Evolutionary conservation across 2,113 vertebrate species (phyloP).

Genomic region (Origma solitaria): DNA sequence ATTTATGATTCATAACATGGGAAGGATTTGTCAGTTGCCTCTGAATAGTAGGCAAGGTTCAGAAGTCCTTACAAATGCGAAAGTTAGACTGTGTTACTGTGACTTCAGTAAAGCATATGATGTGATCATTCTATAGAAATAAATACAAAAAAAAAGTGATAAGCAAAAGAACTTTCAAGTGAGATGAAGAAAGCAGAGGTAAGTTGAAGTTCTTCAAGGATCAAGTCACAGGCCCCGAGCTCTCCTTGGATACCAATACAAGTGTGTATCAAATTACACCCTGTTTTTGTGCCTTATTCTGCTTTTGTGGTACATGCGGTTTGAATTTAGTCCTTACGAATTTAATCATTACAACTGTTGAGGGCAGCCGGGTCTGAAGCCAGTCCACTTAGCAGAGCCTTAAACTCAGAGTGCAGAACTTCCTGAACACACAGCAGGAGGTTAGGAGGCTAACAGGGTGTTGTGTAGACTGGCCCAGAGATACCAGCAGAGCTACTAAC

Average conservation of each 20-base stretch:
- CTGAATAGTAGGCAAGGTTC: not conserved
- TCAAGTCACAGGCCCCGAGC: not conserved
- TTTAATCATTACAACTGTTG: accelerated
- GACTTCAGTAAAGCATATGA: not conserved
- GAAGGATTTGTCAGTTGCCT: not conserved
- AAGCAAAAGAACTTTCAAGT: not conserved
- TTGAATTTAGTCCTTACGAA: not conserved
- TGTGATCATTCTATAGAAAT: not conserved
- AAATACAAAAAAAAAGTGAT: not conserved
- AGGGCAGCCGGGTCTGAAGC: not conserved
- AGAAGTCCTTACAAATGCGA: not conserved
- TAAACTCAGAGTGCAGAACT: not conserved
- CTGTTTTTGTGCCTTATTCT: not conserved
- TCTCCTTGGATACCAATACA: not conserved
- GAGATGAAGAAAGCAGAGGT: accelerated
- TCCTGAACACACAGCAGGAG: not conserved
- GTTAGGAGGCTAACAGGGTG: not conserved
- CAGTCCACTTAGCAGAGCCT: not conserved
- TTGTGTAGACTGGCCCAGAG: not conserved
- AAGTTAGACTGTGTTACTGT: not conserved
- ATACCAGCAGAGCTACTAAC: not conserved
- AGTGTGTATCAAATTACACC: not conserved
- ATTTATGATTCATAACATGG: not conserved
- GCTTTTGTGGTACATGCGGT: not conserved
- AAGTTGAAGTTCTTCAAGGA: not conserved